Evolutionary conservation across 1,140 invertebrate genomes (phyloP).

Genomic region (Whitmania pigra): DNA sequence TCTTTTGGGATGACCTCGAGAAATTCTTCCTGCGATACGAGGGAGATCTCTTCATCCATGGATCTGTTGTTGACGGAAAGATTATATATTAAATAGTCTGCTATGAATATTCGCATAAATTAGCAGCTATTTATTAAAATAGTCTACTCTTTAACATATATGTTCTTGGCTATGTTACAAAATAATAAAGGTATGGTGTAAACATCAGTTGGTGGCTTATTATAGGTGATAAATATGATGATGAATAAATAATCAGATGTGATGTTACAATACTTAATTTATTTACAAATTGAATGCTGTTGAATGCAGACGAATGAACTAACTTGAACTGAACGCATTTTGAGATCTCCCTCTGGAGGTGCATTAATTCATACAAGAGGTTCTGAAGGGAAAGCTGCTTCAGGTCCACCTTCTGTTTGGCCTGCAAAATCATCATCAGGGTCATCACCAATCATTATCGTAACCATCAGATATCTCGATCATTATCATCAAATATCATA

Average conservation of each 20-base stretch:
- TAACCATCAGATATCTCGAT: too few relatives aligned
- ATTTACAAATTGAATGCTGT: conserved; percentile 20
- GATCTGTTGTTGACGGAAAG: conserved; percentile 52
- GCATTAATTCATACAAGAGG: conserved; percentile 82
- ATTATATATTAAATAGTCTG: neutral
- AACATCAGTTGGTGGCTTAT: neutral
- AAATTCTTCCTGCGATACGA: conserved; percentile 72
- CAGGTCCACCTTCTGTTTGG: conserved; percentile 74
- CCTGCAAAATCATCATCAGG: conserved; percentile 36
- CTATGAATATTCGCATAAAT: neutral
- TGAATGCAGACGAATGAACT: conserved; percentile 26
- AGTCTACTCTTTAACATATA: too few relatives aligned
- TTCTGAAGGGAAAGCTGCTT: conserved; percentile 82
- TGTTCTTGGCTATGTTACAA: neutral
- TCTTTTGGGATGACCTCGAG: conserved; percentile 63
- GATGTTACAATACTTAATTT: neutral
- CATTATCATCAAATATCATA: neutral
- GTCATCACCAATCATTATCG: neutral
- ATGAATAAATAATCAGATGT: neutral
- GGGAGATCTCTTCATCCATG: conserved; percentile 79
- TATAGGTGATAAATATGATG: neutral
- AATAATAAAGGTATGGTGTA: neutral
- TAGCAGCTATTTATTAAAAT: too few relatives aligned
- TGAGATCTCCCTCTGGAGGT: conserved; percentile 80
- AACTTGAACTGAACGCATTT: conserved; percentile 84